Percentiles rank a stretch among this genome's conserved stretches.
Conservation (phyloP, 1,140 invertebrate species). For the Steinernema feltiae region DNA sequence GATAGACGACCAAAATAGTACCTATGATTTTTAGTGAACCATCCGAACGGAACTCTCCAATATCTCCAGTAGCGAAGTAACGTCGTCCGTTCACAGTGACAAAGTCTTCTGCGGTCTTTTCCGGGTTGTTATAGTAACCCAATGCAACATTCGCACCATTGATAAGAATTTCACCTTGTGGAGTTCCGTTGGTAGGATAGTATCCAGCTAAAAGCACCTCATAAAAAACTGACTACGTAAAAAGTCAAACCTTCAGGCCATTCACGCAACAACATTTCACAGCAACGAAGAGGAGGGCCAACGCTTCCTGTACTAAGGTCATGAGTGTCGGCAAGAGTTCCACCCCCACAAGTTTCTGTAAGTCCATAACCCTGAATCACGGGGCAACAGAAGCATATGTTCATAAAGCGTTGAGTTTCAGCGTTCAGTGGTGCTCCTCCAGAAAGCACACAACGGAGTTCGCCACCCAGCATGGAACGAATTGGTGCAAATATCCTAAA, state of each 20-base stretch:
- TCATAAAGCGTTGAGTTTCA: conserved; percentile 88
- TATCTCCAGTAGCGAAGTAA: conserved; percentile 93
- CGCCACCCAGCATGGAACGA: conserved; percentile 71
- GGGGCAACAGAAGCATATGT: conserved; percentile 80
- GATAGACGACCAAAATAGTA: no score
- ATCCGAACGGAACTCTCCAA: conserved; percentile 83
- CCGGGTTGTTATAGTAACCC: conserved; percentile 86
- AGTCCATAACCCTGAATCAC: conserved; percentile 91
- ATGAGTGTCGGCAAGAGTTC: conserved; percentile 74
- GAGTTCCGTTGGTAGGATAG: conserved; percentile 78
- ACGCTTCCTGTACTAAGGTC: conserved; percentile 76
- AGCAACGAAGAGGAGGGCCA: conserved; percentile 78
- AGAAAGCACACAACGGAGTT: conserved; percentile 74
- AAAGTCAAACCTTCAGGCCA: conserved; percentile 78
- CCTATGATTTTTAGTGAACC: conserved; percentile 93
- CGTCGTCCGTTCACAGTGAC: conserved; percentile 71
- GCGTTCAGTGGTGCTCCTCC: conserved; percentile 91
- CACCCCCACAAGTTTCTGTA: conserved; percentile 89
- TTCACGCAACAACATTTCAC: conserved; percentile 78
- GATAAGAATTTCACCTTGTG: conserved; percentile 84
- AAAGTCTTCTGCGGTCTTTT: conserved; percentile 85
- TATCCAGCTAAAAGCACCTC: conserved; percentile 66
- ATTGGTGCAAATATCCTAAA: conserved; percentile 32
- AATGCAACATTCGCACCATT: conserved; percentile 80
- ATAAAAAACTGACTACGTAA: conserved; percentile 15